Evolutionary conservation across 2,797 vertebrate genomes (phyloP), one percentile per base, ranked within the genome.

Genomic region (Myotis findleyi): DNA sequence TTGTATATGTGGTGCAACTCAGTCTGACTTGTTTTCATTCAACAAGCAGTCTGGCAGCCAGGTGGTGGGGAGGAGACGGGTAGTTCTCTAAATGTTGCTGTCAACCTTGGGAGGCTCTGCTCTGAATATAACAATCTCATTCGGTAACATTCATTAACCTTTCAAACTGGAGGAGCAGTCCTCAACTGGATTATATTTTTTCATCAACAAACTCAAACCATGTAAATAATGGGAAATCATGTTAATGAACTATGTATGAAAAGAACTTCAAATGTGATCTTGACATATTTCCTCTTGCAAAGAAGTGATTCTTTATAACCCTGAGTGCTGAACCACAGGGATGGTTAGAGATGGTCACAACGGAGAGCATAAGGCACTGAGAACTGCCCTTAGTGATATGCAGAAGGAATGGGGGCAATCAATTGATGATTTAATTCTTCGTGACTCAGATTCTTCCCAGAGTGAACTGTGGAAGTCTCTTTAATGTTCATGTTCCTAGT

Each of bases 11-110:
- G 72, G 12, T 41, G 53, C 41, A 87, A 36, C 76, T 90, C 41
- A 47, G 6, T 87, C 51, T 36, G 49, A 57, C 12, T 81, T 94
- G 57, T 69, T 96, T 92, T 84, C 72, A 62, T 81, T 76, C 75
- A 84, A 36, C 75, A 66, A 20, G 38, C 53, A 62, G 51, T 16
- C 55, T 88, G 41, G 93, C 49, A 85, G 87, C 38, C 41, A 88
- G 69, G 23, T 84, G 76, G 59, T 55, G 18, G 66, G 76, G 72
- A 89, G 80, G 47, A 87, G 71, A 71, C 1, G 0, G 14, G 3
- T 0, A 33, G 36, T 68, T 96, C 59, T 81, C 41, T 55, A n/a
- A 62, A n/a, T 57, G 21, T 77, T 0, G 1, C 18, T 79, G 38
- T 85, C 73, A 44, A 47, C 30, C 23, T 84, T 76, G 30, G 66